Conservation (phyloP, 2,797 vertebrate species). For the Ambastaia sidthimunki region DNA sequence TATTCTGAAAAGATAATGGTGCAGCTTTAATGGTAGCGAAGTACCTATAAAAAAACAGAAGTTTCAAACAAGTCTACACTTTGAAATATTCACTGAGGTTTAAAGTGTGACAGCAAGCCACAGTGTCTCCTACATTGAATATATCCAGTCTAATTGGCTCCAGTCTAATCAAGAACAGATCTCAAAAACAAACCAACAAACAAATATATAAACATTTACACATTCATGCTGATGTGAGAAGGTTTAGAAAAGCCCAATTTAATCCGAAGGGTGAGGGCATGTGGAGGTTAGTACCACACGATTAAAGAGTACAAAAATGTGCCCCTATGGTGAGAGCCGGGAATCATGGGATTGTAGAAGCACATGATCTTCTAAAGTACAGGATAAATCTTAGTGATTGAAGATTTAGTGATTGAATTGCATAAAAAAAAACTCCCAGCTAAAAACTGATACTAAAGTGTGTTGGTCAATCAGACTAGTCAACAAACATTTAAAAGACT, state of each 20-base stretch:
- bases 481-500: slow-evolving; percentile 2
- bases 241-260: not conserved
- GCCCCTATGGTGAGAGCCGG: slow-evolving; percentile 43
- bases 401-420: not conserved
- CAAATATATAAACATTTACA: not conserved
- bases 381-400: not conserved
- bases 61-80: not conserved
- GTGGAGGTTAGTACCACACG: not conserved
- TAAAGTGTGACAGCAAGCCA: slow-evolving; percentile 50
- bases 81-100: not conserved
- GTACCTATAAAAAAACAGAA: not conserved
- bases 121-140: slow-evolving; percentile 75
- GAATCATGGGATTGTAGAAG: slow-evolving; percentile 62
- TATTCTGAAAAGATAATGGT: too few relatives aligned
- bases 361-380: slow-evolving; percentile 65
- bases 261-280: slow-evolving; percentile 2
- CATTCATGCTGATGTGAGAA: not conserved
- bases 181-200: slow-evolving; percentile 11
- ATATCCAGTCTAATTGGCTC: slow-evolving; percentile 74
- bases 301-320: slow-evolving; percentile 57
- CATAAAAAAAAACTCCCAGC: not conserved
- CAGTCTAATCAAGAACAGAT: slow-evolving; percentile 68
- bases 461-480: not conserved
- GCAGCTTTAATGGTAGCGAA: not conserved
- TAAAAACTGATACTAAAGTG: not conserved